phyloP scores from a whole-genome alignment of 2,797 vertebrate species.

The Malacoraja senta region DNA sequence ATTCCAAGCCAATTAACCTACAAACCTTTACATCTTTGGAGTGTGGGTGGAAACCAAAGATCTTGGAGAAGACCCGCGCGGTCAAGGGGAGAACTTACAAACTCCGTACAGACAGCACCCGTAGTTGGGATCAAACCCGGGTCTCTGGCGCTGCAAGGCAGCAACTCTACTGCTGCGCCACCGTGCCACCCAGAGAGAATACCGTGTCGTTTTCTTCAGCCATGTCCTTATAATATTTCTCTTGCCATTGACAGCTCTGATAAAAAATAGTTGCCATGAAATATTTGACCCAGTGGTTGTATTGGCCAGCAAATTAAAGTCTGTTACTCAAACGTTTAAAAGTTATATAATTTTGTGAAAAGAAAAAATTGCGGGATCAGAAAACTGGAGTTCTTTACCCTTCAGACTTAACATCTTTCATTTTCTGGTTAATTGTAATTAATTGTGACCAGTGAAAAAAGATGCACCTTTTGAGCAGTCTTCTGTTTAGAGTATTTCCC shows the following conservation, averaged over 20 bases:
- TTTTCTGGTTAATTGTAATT: not conserved
- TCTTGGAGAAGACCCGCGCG: no score
- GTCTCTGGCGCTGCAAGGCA: no score
- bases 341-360: not conserved
- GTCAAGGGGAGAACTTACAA: no score
- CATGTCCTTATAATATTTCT: not conserved
- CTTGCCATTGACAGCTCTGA: not conserved
- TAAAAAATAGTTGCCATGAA: not conserved
- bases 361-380: not conserved
- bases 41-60: no score
- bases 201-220: not conserved
- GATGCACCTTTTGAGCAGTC: not conserved
- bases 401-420: not conserved
- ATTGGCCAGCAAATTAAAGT: not conserved
- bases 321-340: no score
- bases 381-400: not conserved
- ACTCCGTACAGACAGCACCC: no score
- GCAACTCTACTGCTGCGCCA: no score
- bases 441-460: slow-evolving; percentile 15
- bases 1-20: no score
- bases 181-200: not conserved
- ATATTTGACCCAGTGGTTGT: not conserved
- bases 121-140: no score
- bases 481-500: not conserved
- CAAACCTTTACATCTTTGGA: no score